Conservation (phyloP, 2,888 invertebrate genomes). For the Malthinus flaveolus region DNA sequence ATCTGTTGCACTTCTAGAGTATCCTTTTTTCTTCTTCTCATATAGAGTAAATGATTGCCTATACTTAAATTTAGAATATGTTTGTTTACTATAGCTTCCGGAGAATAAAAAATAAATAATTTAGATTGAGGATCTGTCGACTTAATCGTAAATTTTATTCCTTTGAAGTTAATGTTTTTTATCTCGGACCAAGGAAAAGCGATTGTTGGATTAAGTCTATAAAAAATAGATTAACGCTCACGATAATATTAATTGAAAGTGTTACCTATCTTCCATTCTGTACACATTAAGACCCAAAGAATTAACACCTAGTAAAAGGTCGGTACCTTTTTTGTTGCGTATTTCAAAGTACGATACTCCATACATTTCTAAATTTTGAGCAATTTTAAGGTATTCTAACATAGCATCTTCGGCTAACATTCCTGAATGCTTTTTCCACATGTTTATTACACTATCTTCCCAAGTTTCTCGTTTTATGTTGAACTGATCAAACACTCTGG, state of each 20-base stretch:
- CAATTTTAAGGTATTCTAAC: constrained; percentile 98
- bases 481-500: constrained; percentile 91
- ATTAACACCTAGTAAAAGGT: constrained; percentile 95
- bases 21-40: constrained; percentile 96
- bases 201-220: constrained; percentile 92
- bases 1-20: constrained; percentile 99
- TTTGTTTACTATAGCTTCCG: constrained; percentile 95
- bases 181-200: constrained; percentile 99
- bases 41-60: constrained; percentile 99
- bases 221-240: constrained; percentile 35
- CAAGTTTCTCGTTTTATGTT: constrained; percentile 96
- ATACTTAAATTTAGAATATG: constrained; percentile 96
- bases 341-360: constrained; percentile 99
- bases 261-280: constrained; percentile 90
- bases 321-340: constrained; percentile 97
- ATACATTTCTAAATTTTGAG: constrained; percentile 97
- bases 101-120: constrained; percentile 97
- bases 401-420: constrained; percentile 95
- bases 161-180: constrained; percentile 97
- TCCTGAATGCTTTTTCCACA: constrained; percentile 95
- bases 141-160: constrained; percentile 98
- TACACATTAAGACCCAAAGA: constrained; percentile 97
- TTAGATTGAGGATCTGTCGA: constrained; percentile 98
- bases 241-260: background rate
- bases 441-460: constrained; percentile 94